These are phyloP conservation scores for Bombyx huttoni DNA, from an alignment of 2,888 invertebrate genomes.

Conservation along the genomic window DNA sequence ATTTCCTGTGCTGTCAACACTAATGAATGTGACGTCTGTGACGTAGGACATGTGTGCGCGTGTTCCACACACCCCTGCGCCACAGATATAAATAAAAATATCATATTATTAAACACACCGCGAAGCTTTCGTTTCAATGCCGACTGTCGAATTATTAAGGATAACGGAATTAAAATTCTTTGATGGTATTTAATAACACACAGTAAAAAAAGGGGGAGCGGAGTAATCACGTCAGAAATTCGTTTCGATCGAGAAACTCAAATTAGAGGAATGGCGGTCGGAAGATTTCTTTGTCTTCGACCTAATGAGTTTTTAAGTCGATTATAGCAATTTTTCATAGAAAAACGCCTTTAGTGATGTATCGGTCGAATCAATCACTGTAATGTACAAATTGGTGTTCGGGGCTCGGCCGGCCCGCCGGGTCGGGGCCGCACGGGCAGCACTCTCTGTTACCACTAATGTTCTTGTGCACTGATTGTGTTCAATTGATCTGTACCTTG, in stretches of 20 bases:
- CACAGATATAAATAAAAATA: neutral
- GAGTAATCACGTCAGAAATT: conserved; percentile 57
- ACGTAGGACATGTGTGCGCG: conserved; percentile 37
- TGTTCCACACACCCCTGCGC: neutral
- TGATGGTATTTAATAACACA: conserved; percentile 35
- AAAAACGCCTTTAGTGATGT: conserved; percentile 72
- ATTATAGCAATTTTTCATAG: conserved; percentile 73
- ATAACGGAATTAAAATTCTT: conserved; percentile 36
- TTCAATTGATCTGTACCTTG: too few relatives aligned
- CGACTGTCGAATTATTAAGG: conserved; percentile 6
- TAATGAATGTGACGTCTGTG: conserved; percentile 49
- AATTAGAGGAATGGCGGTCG: conserved; percentile 66
- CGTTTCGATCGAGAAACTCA: conserved; percentile 66
- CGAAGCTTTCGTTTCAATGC: neutral
- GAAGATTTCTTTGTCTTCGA: conserved; percentile 67
- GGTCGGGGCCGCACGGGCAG: conserved; percentile 31
- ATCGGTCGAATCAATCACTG: conserved; percentile 70
- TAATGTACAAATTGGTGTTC: conserved; percentile 57
- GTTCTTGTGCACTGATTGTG: too few relatives aligned
- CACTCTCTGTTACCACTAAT: conserved; percentile 8
- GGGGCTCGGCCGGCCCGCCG: conserved; percentile 41
- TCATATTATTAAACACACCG: neutral
- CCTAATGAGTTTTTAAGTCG: conserved; percentile 74
- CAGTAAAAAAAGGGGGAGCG: conserved; percentile 38
- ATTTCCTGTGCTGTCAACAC: conserved; percentile 60